phyloP scores from a whole-genome alignment of 2,888 invertebrate genomes.

The Baronia brevicornis region DNA sequence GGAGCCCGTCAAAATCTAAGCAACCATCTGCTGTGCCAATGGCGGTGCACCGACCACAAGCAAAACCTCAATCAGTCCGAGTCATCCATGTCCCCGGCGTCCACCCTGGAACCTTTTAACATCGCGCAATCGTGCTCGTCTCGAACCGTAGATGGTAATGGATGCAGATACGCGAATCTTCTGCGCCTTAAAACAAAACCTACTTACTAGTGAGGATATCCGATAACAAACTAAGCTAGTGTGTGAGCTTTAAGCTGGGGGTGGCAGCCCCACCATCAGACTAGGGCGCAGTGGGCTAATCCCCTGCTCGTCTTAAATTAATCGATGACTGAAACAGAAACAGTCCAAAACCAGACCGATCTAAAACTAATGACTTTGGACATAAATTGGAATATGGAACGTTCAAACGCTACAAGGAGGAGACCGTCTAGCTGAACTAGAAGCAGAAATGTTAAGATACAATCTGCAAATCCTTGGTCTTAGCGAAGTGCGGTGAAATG shows the following conservation, averaged over 20 bases:
- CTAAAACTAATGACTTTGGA: slow-evolving; percentile 10
- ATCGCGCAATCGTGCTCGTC: no score
- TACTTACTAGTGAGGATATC: no score
- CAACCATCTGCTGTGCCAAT: no score
- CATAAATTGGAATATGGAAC: slow-evolving; percentile 17
- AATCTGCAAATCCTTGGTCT: slow-evolving; percentile 15
- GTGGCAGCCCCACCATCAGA: slow-evolving; percentile 1
- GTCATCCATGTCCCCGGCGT: no score
- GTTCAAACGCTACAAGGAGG: slow-evolving; percentile 14
- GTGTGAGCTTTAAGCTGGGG: no score
- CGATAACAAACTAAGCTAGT: neutral
- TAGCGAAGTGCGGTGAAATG: slow-evolving; percentile 15
- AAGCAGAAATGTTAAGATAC: slow-evolving; percentile 15
- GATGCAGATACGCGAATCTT: no score
- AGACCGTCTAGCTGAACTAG: slow-evolving; percentile 13
- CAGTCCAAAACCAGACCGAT: neutral
- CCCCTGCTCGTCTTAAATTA: neutral
- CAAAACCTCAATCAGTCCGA: no score
- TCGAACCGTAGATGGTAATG: no score
- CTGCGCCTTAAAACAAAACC: no score
- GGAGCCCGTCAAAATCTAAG: no score
- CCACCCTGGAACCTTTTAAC: no score
- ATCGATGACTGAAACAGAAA: neutral
- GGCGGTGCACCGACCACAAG: no score
- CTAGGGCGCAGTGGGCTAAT: neutral